phyloP scores from a whole-genome alignment of 2,113 vertebrate genomes.

The Motacilla alba region DNA sequence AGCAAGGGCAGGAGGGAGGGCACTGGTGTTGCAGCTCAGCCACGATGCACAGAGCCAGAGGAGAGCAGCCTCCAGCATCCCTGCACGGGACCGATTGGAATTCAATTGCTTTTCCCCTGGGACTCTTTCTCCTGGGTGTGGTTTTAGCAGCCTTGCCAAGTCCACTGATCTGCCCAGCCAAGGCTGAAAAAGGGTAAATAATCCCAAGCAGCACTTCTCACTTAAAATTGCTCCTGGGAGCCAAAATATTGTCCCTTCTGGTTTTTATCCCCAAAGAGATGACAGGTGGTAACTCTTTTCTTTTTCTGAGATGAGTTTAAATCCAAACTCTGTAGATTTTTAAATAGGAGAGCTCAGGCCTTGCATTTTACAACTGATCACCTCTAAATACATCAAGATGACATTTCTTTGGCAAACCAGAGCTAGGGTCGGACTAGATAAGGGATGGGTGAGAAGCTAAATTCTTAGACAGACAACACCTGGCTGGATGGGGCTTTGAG shows the following conservation, averaged over 20 bases:
- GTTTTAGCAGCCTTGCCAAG: background rate
- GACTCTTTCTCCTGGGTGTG: background rate
- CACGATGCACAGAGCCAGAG: background rate
- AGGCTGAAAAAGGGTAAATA: background rate
- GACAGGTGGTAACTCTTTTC: background rate
- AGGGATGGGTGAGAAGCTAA: background rate
- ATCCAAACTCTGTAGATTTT: background rate
- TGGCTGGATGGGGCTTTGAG: background rate
- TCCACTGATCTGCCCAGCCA: background rate
- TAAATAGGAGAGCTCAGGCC: background rate
- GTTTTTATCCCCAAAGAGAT: background rate
- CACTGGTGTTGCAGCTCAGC: background rate
- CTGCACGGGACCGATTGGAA: background rate
- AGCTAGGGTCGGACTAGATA: background rate
- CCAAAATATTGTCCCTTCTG: background rate
- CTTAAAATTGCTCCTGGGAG: background rate
- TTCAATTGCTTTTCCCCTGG: background rate
- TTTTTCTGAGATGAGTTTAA: background rate
- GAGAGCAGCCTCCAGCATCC: background rate
- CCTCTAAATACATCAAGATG: background rate
- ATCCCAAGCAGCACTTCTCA: background rate
- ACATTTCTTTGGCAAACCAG: background rate
- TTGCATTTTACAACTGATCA: background rate
- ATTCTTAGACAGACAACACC: background rate
- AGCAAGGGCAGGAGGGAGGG: background rate